Evolutionary conservation across 1,140 invertebrate species (phyloP).

Genomic region (Euwallacea fornicatus): DNA sequence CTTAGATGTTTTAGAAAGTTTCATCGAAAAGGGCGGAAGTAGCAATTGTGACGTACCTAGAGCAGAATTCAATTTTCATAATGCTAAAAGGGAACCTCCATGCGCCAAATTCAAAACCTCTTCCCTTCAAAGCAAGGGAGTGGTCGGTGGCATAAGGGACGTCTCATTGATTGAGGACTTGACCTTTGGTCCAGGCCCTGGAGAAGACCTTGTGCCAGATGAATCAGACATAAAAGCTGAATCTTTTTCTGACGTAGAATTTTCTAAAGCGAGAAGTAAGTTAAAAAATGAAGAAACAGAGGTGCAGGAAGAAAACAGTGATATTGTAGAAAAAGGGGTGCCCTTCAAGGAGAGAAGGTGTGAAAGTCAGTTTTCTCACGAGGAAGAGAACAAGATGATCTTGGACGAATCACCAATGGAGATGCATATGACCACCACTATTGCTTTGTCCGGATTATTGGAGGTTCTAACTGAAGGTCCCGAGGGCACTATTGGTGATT

Average conservation of each 20-base stretch:
- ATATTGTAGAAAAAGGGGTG: too few relatives aligned
- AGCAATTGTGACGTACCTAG: constrained; percentile 25
- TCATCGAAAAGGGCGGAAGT: constrained; percentile 23
- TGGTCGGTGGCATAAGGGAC: too few relatives aligned
- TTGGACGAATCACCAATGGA: constrained; percentile 36
- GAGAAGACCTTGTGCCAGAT: too few relatives aligned
- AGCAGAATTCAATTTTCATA: constrained; percentile 15
- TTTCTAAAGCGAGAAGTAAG: too few relatives aligned
- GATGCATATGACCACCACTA: constrained; percentile 43
- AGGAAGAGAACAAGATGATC: constrained; percentile 35
- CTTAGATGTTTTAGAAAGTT: constrained; percentile 17
- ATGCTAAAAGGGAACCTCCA: constrained; percentile 6
- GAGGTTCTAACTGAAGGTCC: constrained; percentile 49
- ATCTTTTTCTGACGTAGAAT: too few relatives aligned
- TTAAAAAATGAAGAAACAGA: too few relatives aligned
- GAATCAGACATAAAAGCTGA: too few relatives aligned
- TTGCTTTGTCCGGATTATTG: constrained; percentile 44
- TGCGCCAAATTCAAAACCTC: constrained; percentile 15
- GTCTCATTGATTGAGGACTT: too few relatives aligned
- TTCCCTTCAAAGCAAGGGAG: not conserved
- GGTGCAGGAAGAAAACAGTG: too few relatives aligned
- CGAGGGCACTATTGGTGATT: constrained; percentile 31
- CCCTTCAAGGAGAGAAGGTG: constrained; percentile 17
- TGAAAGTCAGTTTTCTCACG: constrained; percentile 33
- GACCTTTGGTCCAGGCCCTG: not conserved